phyloP scores from a whole-genome alignment of 1,140 invertebrate genomes.

The Brachionus koreanus region DNA sequence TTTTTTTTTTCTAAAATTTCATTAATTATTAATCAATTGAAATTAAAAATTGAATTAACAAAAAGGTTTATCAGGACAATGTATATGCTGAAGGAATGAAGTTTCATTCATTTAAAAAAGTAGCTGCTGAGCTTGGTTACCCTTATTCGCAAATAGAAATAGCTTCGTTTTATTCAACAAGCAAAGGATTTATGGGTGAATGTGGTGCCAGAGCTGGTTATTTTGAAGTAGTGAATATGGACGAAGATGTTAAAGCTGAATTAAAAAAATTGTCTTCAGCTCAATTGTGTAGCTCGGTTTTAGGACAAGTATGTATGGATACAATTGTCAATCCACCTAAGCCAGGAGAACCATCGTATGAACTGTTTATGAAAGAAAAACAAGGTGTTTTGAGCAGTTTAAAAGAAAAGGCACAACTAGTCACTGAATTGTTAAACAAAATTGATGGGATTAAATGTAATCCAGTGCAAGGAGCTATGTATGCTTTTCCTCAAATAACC shows the following conservation, averaged over 20 bases:
- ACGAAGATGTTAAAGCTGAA: too few relatives aligned
- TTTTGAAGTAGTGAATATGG: too few relatives aligned
- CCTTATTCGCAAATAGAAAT: slow-evolving; percentile 79
- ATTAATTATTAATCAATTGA: neutral
- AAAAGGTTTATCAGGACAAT: slow-evolving; percentile 81
- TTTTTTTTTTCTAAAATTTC: too few relatives aligned
- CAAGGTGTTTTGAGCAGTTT: too few relatives aligned
- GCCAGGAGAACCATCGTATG: too few relatives aligned
- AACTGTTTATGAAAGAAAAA: too few relatives aligned
- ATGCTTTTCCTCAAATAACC: too few relatives aligned
- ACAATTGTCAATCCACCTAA: slow-evolving; percentile 76
- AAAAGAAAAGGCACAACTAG: too few relatives aligned
- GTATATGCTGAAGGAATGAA: slow-evolving; percentile 79
- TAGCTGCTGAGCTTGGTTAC: slow-evolving; percentile 77
- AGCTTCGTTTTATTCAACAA: slow-evolving; percentile 90
- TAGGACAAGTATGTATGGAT: slow-evolving; percentile 71
- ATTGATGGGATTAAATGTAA: slow-evolving; percentile 83
- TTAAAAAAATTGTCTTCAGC: too few relatives aligned
- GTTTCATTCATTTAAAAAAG: slow-evolving; percentile 93
- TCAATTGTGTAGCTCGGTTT: slow-evolving; percentile 82
- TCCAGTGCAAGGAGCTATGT: slow-evolving; percentile 75
- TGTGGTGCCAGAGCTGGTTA: slow-evolving; percentile 52
- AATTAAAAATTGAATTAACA: slow-evolving; percentile 13
- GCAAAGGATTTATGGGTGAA: slow-evolving; percentile 77
- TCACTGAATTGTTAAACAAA: slow-evolving; percentile 82